Evolutionary conservation across 2,797 vertebrate genomes (phyloP).

Genomic region (Gallinago solitaria): DNA sequence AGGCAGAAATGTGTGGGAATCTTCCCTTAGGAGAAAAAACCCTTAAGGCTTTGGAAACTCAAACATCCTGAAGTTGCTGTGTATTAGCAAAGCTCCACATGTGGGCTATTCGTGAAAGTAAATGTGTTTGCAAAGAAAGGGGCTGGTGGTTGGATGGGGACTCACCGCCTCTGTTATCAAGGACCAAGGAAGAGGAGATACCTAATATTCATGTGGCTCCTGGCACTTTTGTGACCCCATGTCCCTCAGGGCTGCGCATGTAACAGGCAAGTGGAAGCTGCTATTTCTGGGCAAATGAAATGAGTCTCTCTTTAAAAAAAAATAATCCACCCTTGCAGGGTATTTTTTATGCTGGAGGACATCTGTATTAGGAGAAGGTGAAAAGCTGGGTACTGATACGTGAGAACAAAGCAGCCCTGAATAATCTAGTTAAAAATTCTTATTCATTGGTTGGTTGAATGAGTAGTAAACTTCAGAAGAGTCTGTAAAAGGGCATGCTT

Average conservation of each 20-base stretch:
- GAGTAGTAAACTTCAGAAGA: background rate
- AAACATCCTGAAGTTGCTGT: background rate
- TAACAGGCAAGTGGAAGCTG: background rate
- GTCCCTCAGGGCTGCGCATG: rapidly evolving
- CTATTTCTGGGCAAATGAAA: background rate
- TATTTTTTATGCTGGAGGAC: background rate
- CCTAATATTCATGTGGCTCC: background rate
- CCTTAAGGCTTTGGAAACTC: background rate
- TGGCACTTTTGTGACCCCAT: background rate
- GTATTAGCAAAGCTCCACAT: background rate
- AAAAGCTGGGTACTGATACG: background rate
- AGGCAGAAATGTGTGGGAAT: background rate
- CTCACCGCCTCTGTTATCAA: background rate
- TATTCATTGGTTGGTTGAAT: background rate
- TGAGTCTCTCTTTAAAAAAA: background rate
- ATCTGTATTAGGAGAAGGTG: background rate
- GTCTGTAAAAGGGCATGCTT: background rate
- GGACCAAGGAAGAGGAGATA: background rate
- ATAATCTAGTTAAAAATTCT: background rate
- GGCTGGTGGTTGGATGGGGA: background rate
- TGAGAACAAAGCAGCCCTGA: background rate
- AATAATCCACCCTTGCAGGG: background rate
- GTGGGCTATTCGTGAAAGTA: background rate
- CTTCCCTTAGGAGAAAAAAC: background rate
- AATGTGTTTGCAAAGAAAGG: background rate